Conservation (phyloP, 2,888 invertebrate genomes). For the Melinaea menophilus region DNA sequence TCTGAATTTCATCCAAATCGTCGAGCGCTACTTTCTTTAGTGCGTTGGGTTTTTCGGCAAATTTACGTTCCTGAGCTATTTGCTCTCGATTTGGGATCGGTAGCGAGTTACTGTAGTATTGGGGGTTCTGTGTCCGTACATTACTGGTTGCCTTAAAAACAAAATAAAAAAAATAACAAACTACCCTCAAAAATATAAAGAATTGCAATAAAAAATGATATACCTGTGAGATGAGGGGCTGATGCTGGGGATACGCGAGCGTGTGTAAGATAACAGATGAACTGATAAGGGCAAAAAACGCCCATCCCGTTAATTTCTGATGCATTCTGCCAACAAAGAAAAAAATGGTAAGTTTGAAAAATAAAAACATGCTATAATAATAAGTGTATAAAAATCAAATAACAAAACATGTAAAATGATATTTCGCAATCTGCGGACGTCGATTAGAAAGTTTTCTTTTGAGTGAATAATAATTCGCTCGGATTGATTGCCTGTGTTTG, state of each 20-base stretch:
- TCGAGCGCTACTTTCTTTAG: constrained; percentile 91
- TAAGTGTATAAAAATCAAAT: constrained; percentile 36
- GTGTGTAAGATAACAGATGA: constrained; percentile 82
- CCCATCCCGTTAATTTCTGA: constrained; percentile 82
- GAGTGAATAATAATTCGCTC: constrained; percentile 61
- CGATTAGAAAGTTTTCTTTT: constrained; percentile 75
- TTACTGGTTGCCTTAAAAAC: constrained; percentile 66
- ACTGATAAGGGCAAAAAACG: constrained; percentile 82
- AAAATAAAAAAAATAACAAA: constrained; percentile 19
- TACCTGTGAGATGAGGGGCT: constrained; percentile 70
- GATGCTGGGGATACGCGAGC: constrained; percentile 80
- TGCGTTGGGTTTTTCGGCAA: constrained; percentile 92
- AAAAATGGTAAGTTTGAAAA: constrained; percentile 13
- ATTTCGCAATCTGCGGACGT: constrained; percentile 54
- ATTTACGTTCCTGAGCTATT: constrained; percentile 83
- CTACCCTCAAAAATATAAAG: background rate
- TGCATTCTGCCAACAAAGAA: constrained; percentile 71
- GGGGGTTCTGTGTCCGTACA: constrained; percentile 68
- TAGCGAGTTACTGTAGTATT: constrained; percentile 70
- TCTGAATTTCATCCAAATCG: constrained; percentile 88
- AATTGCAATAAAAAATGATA: background rate
- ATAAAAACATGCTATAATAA: constrained; percentile 13
- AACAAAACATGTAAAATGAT: background rate
- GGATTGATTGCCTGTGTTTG: constrained; percentile 68
- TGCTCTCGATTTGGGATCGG: constrained; percentile 55